Evolutionary conservation across 2,113 vertebrate species (phyloP).

Genomic region (Lutjanus erythropterus): DNA sequence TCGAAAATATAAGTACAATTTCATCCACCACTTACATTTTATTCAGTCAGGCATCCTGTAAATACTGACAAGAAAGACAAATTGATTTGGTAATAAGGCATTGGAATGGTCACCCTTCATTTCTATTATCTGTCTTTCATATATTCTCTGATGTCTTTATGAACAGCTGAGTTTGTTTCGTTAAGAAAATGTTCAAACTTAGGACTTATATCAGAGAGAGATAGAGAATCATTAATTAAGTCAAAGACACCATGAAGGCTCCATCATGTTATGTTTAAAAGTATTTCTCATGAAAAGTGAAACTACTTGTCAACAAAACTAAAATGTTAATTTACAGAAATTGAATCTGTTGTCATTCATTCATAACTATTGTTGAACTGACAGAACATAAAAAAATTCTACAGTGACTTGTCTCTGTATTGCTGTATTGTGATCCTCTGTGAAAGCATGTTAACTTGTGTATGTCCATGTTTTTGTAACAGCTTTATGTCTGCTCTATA

Average conservation of each 20-base stretch:
- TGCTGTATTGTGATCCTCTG: not conserved
- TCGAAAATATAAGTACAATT: no score
- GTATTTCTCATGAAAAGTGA: not conserved
- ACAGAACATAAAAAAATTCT: no score
- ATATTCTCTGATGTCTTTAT: not conserved
- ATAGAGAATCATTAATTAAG: not conserved
- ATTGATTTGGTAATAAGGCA: no score
- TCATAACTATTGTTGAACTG: no score
- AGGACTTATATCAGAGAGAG: not conserved
- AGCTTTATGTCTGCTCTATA: not conserved
- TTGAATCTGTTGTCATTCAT: not conserved
- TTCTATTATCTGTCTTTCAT: no score
- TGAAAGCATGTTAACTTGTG: not conserved
- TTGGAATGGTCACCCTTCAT: no score
- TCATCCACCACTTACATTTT: no score
- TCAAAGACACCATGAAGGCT: not conserved
- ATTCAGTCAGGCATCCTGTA: no score
- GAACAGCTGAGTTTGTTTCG: not conserved
- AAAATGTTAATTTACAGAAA: not conserved
- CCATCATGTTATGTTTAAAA: not conserved
- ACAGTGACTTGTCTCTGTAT: not conserved
- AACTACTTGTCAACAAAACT: not conserved
- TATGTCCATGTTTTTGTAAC: not conserved
- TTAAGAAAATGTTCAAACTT: slow-evolving; percentile 18
- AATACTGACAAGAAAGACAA: no score